Evolutionary conservation across 2,888 invertebrate species (phyloP).

Genomic region (Apodemia zela): DNA sequence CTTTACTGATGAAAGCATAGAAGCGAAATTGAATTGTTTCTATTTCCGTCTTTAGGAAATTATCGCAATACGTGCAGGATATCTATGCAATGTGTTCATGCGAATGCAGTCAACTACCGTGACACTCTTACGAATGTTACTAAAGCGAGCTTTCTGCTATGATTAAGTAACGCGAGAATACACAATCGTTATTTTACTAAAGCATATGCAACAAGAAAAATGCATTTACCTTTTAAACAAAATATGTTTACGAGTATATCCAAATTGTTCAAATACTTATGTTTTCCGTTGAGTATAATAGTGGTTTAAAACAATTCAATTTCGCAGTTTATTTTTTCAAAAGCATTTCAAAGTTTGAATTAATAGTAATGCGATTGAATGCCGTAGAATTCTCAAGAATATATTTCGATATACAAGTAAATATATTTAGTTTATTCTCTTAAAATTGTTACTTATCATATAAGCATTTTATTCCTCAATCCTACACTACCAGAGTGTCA

Average conservation of each 20-base stretch:
- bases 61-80: slow-evolving; percentile 62
- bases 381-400: slow-evolving; percentile 15
- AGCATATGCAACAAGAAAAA: slow-evolving; percentile 27
- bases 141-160: slow-evolving; percentile 31
- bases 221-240: slow-evolving; percentile 27
- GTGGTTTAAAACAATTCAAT: slow-evolving; percentile 44
- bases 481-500: slow-evolving; percentile 31
- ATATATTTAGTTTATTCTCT: slow-evolving; percentile 27
- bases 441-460: slow-evolving; percentile 9
- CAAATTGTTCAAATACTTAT: slow-evolving; percentile 22
- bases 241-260: slow-evolving; percentile 36
- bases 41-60: slow-evolving; percentile 68
- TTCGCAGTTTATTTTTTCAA: slow-evolving; percentile 38
- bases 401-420: slow-evolving; percentile 35
- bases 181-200: slow-evolving; percentile 21
- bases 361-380: slow-evolving; percentile 23
- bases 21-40: slow-evolving; percentile 80
- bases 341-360: slow-evolving; percentile 20
- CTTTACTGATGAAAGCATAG: slow-evolving; percentile 66
- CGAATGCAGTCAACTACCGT: slow-evolving; percentile 69
- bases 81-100: slow-evolving; percentile 40
- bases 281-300: slow-evolving; percentile 18
- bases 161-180: slow-evolving; percentile 31
- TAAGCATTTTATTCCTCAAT: slow-evolving; percentile 10
- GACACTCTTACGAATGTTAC: slow-evolving; percentile 38